Conservation (phyloP, 2,888 invertebrate species). For the Lycaena phlaeas region DNA sequence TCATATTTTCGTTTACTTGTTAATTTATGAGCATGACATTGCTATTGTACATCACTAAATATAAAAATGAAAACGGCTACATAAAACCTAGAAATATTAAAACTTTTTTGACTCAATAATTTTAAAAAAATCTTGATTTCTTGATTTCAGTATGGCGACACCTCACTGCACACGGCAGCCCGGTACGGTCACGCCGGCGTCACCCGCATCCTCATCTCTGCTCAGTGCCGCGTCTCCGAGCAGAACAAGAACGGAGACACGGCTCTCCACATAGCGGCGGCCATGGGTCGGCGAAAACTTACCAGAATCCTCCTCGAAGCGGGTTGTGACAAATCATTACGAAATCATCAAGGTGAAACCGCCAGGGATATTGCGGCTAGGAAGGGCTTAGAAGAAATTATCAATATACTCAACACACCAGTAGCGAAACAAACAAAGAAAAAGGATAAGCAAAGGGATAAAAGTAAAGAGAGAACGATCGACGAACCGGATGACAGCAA, state of each 20-base stretch:
- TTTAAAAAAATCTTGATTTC: no score
- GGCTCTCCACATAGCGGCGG: constrained; percentile 93
- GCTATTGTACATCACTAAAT: no score
- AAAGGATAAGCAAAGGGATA: constrained; percentile 51
- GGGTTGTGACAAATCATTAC: constrained; percentile 76
- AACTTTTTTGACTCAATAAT: no score
- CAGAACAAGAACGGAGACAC: constrained; percentile 98
- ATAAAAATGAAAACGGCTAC: no score
- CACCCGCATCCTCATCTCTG: constrained; percentile 93
- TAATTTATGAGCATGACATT: no score
- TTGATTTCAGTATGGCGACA: constrained; percentile 88
- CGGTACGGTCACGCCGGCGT: constrained; percentile 98
- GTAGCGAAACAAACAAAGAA: constrained; percentile 58
- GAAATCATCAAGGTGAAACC: constrained; percentile 92
- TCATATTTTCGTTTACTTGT: no score
- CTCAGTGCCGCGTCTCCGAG: constrained; percentile 87
- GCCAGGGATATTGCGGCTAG: constrained; percentile 91
- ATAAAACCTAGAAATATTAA: no score
- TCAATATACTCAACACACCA: constrained; percentile 80
- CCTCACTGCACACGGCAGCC: constrained; percentile 94
- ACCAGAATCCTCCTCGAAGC: constrained; percentile 92
- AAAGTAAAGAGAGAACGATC: constrained; percentile 67
- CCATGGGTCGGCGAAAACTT: constrained; percentile 93
- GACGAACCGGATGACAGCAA: constrained; percentile 64
- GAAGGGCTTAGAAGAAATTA: constrained; percentile 88